Base-by-base conservation (phyloP, 2,888 invertebrate species). In the Cerastoderma edule region DNA sequence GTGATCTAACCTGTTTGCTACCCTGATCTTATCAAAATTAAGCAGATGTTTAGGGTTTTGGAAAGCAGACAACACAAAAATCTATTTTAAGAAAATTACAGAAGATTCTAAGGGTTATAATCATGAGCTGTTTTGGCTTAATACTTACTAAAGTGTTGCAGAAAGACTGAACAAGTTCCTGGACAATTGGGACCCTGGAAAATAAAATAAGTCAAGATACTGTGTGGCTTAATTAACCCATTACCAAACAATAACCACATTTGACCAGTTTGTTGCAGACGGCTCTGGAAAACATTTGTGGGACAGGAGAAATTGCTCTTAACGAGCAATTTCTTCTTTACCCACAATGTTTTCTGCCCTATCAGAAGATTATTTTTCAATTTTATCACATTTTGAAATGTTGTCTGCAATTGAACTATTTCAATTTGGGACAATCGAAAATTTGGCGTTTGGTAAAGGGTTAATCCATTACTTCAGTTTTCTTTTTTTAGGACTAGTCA, bases 111-210 rank as follows among this genome's bases (percentile, higher is more conserved):
- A 16, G 8, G 22, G 22, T 53, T 16, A 53, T 8, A 53, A 8
- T 53, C n/a, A 8, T 53, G 13, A 57, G 28, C 27, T 6, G 8
- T 27, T 13, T 57, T 53, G 22, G 13, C 57, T 56, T 27, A 30
- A 28, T 64, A 72, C 77, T 72, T 54, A 77, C 77, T 27, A 22
- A 60, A 72, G 65, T 70, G 28, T 19, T 64, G n/a, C 6, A 46
- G 46, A 24, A 80, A 54, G 32, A 65, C 66, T 22, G 72, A 66
- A 63, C 81, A 81, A 60, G 81, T 75, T 24, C 73, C 73, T 22
- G 67, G 44, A 71, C 81, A 81, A 28, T 66, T 54, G 19, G 73
- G 72, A 28, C 46, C 54, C 81, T 81, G 73, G 60, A 81, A 77
- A 6, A 28, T n/a, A 46, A 57, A 56, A 56, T 8, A n/a, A n/a